Evolutionary conservation across 64 coral and sea anemone species (phyloP).

Genomic region (Actinia equina): DNA sequence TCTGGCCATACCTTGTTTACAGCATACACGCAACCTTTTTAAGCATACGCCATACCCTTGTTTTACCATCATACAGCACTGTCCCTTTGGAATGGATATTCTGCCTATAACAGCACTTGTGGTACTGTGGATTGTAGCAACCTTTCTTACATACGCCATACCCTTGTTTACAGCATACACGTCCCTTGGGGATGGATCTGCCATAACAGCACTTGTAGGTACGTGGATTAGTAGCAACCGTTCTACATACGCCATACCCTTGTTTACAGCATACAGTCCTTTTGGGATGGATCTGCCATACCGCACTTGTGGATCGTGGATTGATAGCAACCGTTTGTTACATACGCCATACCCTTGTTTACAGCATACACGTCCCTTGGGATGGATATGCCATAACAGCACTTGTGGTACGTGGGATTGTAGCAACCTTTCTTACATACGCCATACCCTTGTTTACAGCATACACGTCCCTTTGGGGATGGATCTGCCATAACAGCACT

Average conservation of each 20-base stretch:
- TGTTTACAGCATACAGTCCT: neutral
- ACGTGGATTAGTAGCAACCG: no score
- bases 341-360: neutral
- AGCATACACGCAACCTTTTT: no score
- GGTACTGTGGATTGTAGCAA: neutral
- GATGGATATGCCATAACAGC: neutral
- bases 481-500: no score
- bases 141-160: neutral
- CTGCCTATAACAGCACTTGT: neutral
- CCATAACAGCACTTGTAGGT: no score
- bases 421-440: neutral
- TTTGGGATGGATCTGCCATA: neutral
- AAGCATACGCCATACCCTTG: no score
- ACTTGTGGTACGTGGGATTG: no score
- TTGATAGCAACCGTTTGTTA: neutral
- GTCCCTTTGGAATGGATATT: no score
- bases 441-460: neutral
- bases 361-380: neutral
- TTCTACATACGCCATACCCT: no score
- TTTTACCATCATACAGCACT: no score
- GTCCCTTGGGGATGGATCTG: no score
- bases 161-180: no score
- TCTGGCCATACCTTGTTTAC: neutral
- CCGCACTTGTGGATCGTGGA: neutral
- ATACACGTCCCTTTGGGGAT: neutral